Conservation (phyloP, 2,797 vertebrate species). For the Psittacula derbiana region DNA sequence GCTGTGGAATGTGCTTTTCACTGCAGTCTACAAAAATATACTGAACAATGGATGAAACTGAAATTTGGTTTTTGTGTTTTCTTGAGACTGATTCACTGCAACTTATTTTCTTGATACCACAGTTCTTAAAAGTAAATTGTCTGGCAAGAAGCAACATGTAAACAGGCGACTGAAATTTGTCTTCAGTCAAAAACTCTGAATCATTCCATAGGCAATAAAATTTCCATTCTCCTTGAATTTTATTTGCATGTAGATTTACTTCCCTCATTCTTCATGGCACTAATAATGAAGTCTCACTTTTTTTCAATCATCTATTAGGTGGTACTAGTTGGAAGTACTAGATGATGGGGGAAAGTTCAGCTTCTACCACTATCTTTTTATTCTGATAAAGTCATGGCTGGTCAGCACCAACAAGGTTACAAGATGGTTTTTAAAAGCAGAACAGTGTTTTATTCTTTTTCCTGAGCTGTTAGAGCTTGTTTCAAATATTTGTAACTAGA, state of each 20-base stretch:
- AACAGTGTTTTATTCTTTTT: neutral
- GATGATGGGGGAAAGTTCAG: neutral
- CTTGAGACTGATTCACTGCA: neutral
- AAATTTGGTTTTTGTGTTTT: neutral
- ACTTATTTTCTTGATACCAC: neutral
- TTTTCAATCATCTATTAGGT: neutral
- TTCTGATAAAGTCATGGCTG: neutral
- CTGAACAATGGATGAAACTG: neutral
- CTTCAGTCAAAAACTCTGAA: neutral
- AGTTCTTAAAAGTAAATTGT: neutral
- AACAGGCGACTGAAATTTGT: neutral
- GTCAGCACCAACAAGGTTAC: neutral
- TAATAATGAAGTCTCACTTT: neutral
- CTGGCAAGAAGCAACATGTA: neutral
- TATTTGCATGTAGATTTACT: neutral
- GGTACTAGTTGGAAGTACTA: neutral
- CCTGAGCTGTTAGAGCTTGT: neutral
- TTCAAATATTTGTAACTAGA: neutral
- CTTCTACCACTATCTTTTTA: accelerated
- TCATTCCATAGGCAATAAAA: neutral
- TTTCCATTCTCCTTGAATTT: neutral
- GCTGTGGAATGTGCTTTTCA: neutral
- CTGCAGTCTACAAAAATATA: neutral
- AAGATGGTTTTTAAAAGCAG: neutral
- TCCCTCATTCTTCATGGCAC: neutral